phyloP scores from a whole-genome alignment of 2,113 vertebrate species.

The Bostrychus sinensis region DNA sequence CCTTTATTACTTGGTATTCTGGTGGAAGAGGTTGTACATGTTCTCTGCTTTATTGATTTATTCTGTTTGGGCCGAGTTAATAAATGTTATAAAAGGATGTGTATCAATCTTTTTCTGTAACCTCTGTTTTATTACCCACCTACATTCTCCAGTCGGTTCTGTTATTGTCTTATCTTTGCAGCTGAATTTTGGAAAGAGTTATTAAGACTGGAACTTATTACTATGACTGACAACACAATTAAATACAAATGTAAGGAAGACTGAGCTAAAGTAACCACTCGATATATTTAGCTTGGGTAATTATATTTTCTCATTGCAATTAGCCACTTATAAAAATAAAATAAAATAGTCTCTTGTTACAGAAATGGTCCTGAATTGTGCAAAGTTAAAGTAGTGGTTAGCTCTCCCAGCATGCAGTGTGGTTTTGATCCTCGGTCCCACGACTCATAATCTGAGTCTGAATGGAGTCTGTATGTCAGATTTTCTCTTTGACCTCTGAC shows the following conservation, averaged over 20 bases:
- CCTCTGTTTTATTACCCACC: constrained; percentile 1
- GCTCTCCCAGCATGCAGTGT: too few species aligned
- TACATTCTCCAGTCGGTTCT: not conserved
- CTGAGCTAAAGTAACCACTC: not conserved
- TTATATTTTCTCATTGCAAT: too few species aligned
- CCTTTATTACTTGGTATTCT: constrained; percentile 35
- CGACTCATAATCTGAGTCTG: too few species aligned
- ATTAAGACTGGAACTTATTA: not conserved
- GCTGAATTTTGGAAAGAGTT: not conserved
- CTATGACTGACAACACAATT: too few species aligned
- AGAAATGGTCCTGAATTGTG: too few species aligned
- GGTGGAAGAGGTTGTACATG: not conserved
- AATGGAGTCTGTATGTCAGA: too few species aligned
- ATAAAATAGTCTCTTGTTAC: too few species aligned
- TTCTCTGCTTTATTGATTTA: constrained; percentile 25
- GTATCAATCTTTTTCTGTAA: constrained; percentile 16
- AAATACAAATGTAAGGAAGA: not conserved
- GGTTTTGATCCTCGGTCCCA: too few species aligned
- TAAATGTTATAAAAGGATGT: constrained; percentile 17
- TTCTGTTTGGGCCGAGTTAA: constrained; percentile 15
- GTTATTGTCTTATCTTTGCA: not conserved
- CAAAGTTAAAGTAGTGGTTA: too few species aligned
- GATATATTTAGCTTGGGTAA: too few species aligned
- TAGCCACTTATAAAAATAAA: too few species aligned
- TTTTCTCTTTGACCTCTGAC: too few species aligned